A percentile compares a stretch with the other conserved stretches of the same genome.
phyloP scores from a whole-genome alignment of 1,140 invertebrate genomes.

The Brachionus sp. region DNA sequence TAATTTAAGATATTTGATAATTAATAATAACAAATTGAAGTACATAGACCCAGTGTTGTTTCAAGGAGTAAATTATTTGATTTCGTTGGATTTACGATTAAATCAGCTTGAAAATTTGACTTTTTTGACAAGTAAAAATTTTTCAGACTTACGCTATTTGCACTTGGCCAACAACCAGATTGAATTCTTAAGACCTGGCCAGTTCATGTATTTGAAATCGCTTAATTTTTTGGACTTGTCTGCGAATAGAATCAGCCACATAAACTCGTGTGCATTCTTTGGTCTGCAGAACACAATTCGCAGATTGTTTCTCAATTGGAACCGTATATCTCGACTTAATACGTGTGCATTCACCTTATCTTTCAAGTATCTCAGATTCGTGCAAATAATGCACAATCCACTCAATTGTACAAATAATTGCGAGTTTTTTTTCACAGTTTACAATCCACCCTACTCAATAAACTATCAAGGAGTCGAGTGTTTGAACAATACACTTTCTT shows the following conservation, averaged over 20 bases:
- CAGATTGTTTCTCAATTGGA: constrained; percentile 18
- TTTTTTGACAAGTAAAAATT: constrained; percentile 23
- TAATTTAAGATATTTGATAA: constrained; percentile 38
- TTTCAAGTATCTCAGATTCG: constrained; percentile 29
- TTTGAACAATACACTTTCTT: constrained; percentile 2
- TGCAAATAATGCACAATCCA: constrained; percentile 44
- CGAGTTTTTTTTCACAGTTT: constrained; percentile 33
- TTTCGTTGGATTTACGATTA: constrained; percentile 19
- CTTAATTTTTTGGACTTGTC: constrained; percentile 27
- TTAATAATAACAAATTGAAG: constrained; percentile 18
- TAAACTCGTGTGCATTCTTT: constrained; percentile 26
- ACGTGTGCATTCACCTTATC: constrained; percentile 19
- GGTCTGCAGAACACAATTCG: constrained; percentile 14
- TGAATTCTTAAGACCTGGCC: background rate
- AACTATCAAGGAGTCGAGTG: constrained; percentile 41
- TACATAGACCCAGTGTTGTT: background rate
- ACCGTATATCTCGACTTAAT: background rate
- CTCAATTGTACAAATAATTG: constrained; percentile 43
- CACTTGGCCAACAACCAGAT: constrained; percentile 27
- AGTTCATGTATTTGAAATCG: background rate
- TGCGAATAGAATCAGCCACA: background rate
- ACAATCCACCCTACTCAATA: constrained; percentile 39
- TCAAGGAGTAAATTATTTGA: constrained; percentile 37
- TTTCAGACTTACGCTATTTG: background rate
- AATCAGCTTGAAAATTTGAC: background rate